Conservation (phyloP, 2,113 vertebrate genomes). For the Phycodurus eques region DNA sequence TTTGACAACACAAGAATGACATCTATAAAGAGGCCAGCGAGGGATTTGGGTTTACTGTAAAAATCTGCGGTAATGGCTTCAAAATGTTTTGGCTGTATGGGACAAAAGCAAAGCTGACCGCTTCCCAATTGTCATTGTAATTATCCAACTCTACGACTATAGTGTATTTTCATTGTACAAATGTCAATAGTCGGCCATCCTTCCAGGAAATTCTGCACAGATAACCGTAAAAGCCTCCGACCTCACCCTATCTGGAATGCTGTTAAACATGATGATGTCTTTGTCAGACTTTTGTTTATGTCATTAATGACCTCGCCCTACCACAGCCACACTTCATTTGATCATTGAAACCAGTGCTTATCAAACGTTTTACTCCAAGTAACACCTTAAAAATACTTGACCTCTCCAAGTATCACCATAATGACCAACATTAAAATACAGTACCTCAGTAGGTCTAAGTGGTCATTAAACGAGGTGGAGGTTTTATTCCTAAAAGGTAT, state of each 20-base stretch:
- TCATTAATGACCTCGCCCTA: background rate
- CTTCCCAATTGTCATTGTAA: background rate
- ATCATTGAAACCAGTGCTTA: background rate
- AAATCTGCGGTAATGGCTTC: background rate
- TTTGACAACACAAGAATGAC: slow-evolving; percentile 17
- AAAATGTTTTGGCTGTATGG: background rate
- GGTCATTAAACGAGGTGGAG: too few relatives aligned
- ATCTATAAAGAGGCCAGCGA: slow-evolving; percentile 32
- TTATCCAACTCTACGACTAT: background rate
- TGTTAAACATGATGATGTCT: slow-evolving; percentile 25
- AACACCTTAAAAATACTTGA: background rate
- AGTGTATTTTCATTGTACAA: background rate
- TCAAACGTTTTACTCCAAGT: background rate
- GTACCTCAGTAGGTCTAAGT: too few relatives aligned
- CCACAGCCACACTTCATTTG: background rate
- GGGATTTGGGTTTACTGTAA: slow-evolving; percentile 25
- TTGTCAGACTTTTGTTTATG: background rate
- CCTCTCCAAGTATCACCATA: too few relatives aligned
- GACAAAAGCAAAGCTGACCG: background rate
- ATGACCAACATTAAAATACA: too few relatives aligned
- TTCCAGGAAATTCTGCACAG: background rate
- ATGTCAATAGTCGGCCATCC: background rate
- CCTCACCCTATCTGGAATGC: slow-evolving; percentile 59
- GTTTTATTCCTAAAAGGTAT: too few relatives aligned
- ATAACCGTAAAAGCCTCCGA: background rate